These are phyloP conservation scores for Agapornis roseicollis DNA, from an alignment of 2,113 vertebrate species.

Conservation along the genomic window DNA sequence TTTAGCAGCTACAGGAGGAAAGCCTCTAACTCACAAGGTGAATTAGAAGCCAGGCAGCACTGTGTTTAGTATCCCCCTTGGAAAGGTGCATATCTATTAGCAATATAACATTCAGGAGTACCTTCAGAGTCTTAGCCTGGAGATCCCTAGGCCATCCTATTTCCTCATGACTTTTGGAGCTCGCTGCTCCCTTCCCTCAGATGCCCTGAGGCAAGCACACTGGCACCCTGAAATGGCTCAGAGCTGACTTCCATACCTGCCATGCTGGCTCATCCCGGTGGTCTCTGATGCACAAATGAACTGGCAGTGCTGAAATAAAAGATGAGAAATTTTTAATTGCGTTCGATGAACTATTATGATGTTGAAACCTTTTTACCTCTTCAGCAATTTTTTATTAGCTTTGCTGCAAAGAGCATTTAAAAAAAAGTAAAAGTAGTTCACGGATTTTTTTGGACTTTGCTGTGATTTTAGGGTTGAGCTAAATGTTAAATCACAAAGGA, in stretches of 20 bases:
- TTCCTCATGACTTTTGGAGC: neutral
- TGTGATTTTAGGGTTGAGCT: neutral
- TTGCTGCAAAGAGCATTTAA: neutral
- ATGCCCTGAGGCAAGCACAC: neutral
- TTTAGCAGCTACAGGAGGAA: neutral
- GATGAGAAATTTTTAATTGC: neutral
- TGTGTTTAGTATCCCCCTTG: neutral
- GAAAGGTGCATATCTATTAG: neutral
- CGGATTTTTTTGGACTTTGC: neutral
- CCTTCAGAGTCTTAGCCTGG: neutral
- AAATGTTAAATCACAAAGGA: neutral
- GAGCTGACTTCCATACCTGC: neutral
- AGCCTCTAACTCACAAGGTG: neutral
- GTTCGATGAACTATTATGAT: neutral
- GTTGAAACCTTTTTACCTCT: neutral
- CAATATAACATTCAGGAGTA: neutral
- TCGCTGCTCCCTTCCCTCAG: neutral
- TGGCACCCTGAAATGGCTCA: rapidly evolving
- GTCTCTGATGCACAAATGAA: neutral
- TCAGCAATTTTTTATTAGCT: neutral
- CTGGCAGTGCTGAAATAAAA: neutral
- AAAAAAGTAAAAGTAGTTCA: constrained; percentile 11
- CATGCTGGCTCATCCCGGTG: rapidly evolving
- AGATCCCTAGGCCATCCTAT: neutral
- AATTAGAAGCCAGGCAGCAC: neutral